Conservation (phyloP, 2,113 vertebrate species). For the Lamprotornis superbus region DNA sequence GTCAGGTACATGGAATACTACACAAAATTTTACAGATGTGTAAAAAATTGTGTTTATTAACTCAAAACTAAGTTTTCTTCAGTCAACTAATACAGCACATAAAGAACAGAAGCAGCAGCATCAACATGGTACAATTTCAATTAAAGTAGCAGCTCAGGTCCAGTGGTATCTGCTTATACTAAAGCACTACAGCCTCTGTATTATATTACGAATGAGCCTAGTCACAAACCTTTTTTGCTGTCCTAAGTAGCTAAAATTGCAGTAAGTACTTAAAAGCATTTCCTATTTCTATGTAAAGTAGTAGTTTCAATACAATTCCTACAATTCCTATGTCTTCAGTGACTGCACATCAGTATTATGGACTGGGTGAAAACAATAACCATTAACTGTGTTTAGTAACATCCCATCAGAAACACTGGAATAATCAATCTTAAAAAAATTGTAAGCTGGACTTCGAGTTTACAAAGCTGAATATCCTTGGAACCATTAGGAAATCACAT, state of each 20-base stretch:
- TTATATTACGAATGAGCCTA: neutral
- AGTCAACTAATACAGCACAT: neutral
- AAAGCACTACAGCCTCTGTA: neutral
- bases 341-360: neutral
- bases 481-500: neutral
- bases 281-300: neutral
- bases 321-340: neutral
- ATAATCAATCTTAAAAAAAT: neutral
- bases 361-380: neutral
- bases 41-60: neutral
- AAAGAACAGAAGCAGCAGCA: neutral
- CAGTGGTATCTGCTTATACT: neutral
- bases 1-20: neutral
- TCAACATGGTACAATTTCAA: neutral
- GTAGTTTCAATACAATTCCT: neutral
- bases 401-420: neutral
- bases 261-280: neutral
- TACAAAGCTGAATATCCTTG: neutral
- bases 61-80: neutral
- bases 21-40: neutral
- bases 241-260: neutral
- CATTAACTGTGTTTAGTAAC: neutral
- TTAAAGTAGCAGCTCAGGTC: neutral
- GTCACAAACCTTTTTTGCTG: neutral
- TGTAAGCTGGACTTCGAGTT: neutral